Base-by-base conservation (phyloP, 2,113 vertebrate species). In the Prionailurus viverrinus region DNA sequence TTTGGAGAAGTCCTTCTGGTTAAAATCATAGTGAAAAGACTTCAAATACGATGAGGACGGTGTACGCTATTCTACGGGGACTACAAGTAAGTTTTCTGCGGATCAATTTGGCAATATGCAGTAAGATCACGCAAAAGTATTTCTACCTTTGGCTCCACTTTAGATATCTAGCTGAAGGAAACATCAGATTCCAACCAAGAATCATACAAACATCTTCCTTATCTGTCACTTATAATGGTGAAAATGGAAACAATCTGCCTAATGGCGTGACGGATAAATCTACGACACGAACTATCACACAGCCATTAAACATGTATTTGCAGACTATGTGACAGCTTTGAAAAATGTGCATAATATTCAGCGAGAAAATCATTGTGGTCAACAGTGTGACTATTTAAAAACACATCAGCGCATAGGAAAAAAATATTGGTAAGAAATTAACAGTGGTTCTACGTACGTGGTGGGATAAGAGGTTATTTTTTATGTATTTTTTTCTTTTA, bases 321-420 rank as follows among this genome's bases (percentile, higher is more conserved):
- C 78, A 79, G 21, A 61, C 27, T n/a, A 93, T 74, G n/a, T 69
- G 82, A 91, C 74, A 92, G 91, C 41, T 65, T 63, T 89, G 69
- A 61, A 63, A 95, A 88, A 74, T 33, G 58, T 48, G 39, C 9
- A 69, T 3, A 53, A 45, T 53, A 45, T 65, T 69, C 48, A 55
- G 66, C 53, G 55, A 82, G 65, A 91, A 76, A 18, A 76, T 61
- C 23, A 6, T 61, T 79, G 19, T 9, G 33, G 48, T 65, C 74
- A 76, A 81, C 39, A 13, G 8, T 41, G 12, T 87, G n/a, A 73
- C 39, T 97, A 45, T 80, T 21, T 71, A 78, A 94, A 95, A 93
- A 45, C 36, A 39, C 7, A 80, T 7, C 31, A 23, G 55, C 13
- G 68, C 7, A 4, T 4, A 71, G 21, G 58, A 53, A 39, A 48